These are phyloP conservation scores for Struthidea cinerea DNA, from an alignment of 2,113 vertebrate genomes.

Conservation along the genomic window DNA sequence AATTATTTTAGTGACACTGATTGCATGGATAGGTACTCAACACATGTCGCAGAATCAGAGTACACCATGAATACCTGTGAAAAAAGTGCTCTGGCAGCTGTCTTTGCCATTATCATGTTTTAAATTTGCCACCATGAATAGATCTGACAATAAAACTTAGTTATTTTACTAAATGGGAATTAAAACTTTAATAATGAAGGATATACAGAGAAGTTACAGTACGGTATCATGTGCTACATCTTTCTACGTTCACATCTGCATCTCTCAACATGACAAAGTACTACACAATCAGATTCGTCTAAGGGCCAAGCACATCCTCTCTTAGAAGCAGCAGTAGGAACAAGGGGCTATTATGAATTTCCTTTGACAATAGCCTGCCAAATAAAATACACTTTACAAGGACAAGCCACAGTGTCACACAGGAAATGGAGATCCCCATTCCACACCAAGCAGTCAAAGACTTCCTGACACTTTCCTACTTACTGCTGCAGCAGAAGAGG, in stretches of 20 bases:
- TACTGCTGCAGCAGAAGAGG: background rate
- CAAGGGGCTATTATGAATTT: background rate
- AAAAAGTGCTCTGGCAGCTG: background rate
- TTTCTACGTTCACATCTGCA: background rate
- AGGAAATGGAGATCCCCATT: background rate
- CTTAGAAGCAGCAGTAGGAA: background rate
- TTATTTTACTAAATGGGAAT: background rate
- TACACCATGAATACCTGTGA: background rate
- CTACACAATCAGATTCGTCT: background rate
- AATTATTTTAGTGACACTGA: background rate
- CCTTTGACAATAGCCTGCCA: background rate
- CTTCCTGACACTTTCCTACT: background rate
- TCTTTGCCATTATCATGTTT: background rate
- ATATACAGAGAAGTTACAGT: background rate
- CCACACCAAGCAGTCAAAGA: background rate
- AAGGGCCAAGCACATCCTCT: background rate
- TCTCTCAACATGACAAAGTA: background rate
- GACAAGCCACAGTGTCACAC: accelerated
- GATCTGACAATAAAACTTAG: background rate
- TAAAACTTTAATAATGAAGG: background rate
- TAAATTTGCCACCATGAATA: background rate
- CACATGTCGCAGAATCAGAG: background rate
- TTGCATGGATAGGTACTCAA: background rate
- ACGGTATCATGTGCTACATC: accelerated
- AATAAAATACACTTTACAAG: background rate